These are phyloP conservation scores for Cloeon dipterum DNA, from an alignment of 2,888 invertebrate genomes.

Conservation along the genomic window DNA sequence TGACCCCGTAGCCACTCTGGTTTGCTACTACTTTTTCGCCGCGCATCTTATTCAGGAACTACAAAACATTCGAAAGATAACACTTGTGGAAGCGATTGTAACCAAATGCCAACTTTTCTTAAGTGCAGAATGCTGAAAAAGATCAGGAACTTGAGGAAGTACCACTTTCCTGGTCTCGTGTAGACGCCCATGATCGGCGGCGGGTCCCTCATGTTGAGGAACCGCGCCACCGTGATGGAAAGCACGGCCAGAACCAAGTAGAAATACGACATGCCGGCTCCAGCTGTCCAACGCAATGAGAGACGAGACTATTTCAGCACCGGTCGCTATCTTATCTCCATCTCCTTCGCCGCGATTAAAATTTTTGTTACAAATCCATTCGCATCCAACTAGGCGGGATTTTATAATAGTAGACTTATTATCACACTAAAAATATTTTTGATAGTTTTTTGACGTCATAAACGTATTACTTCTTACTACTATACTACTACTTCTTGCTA, in stretches of 20 bases:
- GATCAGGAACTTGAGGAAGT: constrained; percentile 24
- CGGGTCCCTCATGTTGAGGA: not conserved
- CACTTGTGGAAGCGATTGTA: not conserved
- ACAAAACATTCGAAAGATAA: not conserved
- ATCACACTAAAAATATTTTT: too few relatives aligned
- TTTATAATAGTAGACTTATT: too few relatives aligned
- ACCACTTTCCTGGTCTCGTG: constrained; percentile 24
- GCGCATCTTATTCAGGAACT: not conserved
- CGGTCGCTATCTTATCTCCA: too few relatives aligned
- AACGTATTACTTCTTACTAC: too few relatives aligned
- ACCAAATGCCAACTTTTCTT: constrained; percentile 21
- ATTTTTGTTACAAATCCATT: too few relatives aligned
- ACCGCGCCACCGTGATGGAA: not conserved
- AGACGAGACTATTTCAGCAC: too few relatives aligned
- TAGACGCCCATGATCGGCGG: constrained; percentile 27
- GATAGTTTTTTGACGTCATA: too few relatives aligned
- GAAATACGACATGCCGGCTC: too few relatives aligned
- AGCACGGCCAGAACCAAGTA: constrained; percentile 1
- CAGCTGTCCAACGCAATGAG: too few relatives aligned
- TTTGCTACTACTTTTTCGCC: not conserved
- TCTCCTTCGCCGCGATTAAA: too few relatives aligned
- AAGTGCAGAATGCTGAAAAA: constrained; percentile 21
- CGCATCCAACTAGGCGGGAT: too few relatives aligned
- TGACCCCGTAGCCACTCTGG: constrained; percentile 13
- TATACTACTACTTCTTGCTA: too few relatives aligned